Percentiles rank a stretch among this genome's conserved stretches.
phyloP scores from a whole-genome alignment of 2,113 vertebrate species.

The Scomber japonicus region DNA sequence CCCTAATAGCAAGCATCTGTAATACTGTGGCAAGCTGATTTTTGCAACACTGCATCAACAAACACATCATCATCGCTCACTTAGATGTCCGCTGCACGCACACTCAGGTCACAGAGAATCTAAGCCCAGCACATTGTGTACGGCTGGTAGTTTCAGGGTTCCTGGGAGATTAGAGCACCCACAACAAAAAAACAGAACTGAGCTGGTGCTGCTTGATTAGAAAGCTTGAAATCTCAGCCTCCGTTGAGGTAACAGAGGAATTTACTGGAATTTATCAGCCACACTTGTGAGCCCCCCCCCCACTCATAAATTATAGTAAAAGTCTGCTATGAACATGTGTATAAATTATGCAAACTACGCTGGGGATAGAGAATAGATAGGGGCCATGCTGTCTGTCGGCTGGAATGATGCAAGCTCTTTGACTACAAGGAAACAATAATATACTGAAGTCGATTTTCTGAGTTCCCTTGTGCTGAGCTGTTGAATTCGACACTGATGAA shows the following conservation, averaged over 20 bases:
- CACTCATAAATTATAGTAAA: conserved; percentile 35
- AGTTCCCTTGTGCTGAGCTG: too few relatives aligned
- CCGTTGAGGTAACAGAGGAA: conserved; percentile 18
- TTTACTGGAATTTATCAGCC: conserved; percentile 34
- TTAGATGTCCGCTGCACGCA: neutral
- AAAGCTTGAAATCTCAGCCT: conserved; percentile 13
- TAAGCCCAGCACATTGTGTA: neutral
- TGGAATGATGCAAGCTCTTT: conserved; percentile 3
- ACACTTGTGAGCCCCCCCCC: neutral
- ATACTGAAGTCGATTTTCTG: neutral
- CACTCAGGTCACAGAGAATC: neutral
- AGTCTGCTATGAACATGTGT: conserved; percentile 22
- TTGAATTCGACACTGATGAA: neutral
- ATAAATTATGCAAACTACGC: conserved; percentile 45
- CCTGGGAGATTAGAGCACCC: conserved; percentile 10
- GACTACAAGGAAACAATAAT: neutral
- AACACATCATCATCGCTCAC: neutral
- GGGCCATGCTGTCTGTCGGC: neutral
- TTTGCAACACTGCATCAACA: neutral
- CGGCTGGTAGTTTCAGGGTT: conserved; percentile 20
- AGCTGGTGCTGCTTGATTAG: conserved; percentile 12
- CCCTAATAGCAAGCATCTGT: neutral
- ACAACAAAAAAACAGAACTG: conserved; percentile 7
- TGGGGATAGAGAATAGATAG: conserved; percentile 15
- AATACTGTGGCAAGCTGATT: neutral